phyloP scores from a whole-genome alignment of 2,797 vertebrate genomes.

The Chromis chromis region DNA sequence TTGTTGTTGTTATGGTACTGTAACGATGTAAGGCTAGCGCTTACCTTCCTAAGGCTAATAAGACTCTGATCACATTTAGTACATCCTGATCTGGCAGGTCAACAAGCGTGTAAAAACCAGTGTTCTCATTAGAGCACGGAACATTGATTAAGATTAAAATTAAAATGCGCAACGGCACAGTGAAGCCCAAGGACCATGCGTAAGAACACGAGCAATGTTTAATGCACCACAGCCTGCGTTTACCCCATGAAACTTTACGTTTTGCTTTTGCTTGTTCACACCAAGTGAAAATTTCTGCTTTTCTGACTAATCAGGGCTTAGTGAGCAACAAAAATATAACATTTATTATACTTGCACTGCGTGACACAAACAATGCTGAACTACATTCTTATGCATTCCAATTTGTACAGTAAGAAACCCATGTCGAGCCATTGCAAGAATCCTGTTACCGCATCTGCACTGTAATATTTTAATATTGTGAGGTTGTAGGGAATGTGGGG shows the following conservation, averaged over 20 bases:
- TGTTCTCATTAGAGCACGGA: conserved; percentile 79
- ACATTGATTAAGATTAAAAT: conserved; percentile 83
- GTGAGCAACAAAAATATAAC: neutral
- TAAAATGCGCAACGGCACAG: conserved; percentile 65
- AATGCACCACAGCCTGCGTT: conserved; percentile 47
- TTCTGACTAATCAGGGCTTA: neutral
- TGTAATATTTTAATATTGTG: conserved; percentile 17
- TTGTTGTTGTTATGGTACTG: conserved; percentile 34
- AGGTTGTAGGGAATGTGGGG: conserved; percentile 23
- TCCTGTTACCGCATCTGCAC: neutral
- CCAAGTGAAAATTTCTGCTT: conserved; percentile 8
- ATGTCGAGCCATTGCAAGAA: conserved; percentile 12
- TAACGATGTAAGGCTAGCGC: conserved; percentile 31
- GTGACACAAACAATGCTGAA: neutral
- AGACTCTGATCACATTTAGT: conserved; percentile 74
- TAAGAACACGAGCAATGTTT: conserved; percentile 61
- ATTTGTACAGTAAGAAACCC: conserved; percentile 15
- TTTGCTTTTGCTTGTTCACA: conserved; percentile 34
- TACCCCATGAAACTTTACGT: conserved; percentile 38
- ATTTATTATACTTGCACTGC: neutral
- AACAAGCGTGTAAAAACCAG: conserved; percentile 78
- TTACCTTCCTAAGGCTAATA: conserved; percentile 71
- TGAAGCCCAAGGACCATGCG: conserved; percentile 60
- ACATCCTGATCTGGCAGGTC: conserved; percentile 73
- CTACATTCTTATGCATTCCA: neutral